Evolutionary conservation across 2,888 invertebrate species (phyloP).

Genomic region (Apodemia hepburni): DNA sequence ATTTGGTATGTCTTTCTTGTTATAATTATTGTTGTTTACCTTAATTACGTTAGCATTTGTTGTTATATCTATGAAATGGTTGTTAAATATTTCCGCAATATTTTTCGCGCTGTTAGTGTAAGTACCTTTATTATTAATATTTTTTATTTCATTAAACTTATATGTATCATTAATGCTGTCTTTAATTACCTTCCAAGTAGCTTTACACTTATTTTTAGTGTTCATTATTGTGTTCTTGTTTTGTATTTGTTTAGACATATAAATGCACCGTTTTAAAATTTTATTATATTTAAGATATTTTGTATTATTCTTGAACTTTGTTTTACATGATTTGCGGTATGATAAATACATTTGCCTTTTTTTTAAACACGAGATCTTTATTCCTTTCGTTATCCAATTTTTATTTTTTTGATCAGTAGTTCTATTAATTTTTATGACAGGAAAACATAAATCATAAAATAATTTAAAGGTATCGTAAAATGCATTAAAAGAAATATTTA

Average conservation of each 20-base stretch:
- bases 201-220: neutral
- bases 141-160: neutral
- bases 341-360: conserved; percentile 3
- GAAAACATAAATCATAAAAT: neutral
- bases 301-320: neutral
- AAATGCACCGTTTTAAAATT: neutral
- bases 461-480: neutral
- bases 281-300: neutral
- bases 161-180: neutral
- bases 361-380: neutral
- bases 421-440: too few relatives aligned
- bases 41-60: neutral
- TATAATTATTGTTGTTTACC: neutral
- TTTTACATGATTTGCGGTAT: neutral
- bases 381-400: neutral
- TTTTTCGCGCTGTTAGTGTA: neutral
- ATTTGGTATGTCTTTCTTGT: neutral
- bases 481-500: neutral
- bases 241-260: conserved; percentile 4
- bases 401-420: neutral
- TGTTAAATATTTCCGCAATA: neutral
- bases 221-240: neutral
- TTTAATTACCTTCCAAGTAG: neutral
- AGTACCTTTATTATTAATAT: neutral
- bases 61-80: neutral